A percentile compares a stretch with the other conserved stretches of the same genome.
These are phyloP conservation scores for Lysandra coridon DNA, from an alignment of 2,888 invertebrate species.

Conservation along the genomic window DNA sequence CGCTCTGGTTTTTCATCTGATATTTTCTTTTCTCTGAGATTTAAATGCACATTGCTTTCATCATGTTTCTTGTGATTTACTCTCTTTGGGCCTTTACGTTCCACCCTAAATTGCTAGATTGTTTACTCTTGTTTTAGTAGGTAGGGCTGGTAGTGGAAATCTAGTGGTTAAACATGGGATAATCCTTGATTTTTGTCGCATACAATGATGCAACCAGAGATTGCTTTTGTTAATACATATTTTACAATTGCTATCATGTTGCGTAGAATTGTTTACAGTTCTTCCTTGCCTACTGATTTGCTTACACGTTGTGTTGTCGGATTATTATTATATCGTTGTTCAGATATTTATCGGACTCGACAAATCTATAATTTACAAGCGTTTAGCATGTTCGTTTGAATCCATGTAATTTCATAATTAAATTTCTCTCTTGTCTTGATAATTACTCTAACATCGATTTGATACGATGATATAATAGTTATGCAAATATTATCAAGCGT, in stretches of 20 bases:
- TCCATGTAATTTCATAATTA: not conserved
- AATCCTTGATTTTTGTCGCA: not conserved
- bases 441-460: constrained; percentile 23
- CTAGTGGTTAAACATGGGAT: not conserved
- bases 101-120: not conserved
- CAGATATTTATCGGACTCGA: not conserved
- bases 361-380: not conserved
- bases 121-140: too few relatives aligned
- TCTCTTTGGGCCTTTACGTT: not conserved
- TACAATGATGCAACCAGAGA: too few relatives aligned
- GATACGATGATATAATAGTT: constrained; percentile 1
- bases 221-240: too few relatives aligned
- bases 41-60: not conserved
- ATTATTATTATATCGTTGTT: not conserved
- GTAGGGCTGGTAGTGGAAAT: too few relatives aligned
- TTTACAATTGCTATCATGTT: too few relatives aligned
- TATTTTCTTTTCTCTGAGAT: not conserved
- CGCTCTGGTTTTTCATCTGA: not conserved
- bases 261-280: not conserved
- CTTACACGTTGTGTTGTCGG: not conserved
- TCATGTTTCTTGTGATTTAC: constrained; percentile 3
- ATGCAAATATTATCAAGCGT: constrained; percentile 24
- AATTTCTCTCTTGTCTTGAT: constrained; percentile 6
- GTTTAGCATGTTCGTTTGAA: not conserved
- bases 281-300: not conserved